phyloP scores from a whole-genome alignment of 2,888 invertebrate genomes.

The Venusia cambrica region DNA sequence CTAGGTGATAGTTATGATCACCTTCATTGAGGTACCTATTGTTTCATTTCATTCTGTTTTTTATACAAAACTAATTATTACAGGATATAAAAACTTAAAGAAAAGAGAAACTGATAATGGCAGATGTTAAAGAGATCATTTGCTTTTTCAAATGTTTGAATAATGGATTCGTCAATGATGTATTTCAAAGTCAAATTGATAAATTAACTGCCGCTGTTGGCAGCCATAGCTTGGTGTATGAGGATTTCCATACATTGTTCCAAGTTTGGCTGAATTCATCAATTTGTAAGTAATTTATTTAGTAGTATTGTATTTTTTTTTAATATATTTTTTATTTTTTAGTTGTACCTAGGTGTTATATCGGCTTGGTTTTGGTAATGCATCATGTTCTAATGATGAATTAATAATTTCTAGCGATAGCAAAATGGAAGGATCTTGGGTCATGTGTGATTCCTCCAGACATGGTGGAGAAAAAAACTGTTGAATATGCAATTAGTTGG shows the following conservation, averaged over 20 bases:
- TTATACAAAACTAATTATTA: no score
- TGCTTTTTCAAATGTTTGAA: slow-evolving; percentile 64
- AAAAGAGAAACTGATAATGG: slow-evolving; percentile 46
- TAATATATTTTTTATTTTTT: no score
- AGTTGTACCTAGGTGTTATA: no score
- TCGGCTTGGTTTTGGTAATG: not conserved
- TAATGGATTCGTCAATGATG: slow-evolving; percentile 69
- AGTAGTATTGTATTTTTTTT: no score
- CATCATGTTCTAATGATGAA: no score
- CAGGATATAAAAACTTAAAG: no score
- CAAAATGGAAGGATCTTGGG: slow-evolving; percentile 67
- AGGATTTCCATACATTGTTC: slow-evolving; percentile 66
- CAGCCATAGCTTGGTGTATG: slow-evolving; percentile 52
- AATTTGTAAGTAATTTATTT: slow-evolving; percentile 69
- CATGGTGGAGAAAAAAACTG: slow-evolving; percentile 51
- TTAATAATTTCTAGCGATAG: slow-evolving; percentile 62
- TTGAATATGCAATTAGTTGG: slow-evolving; percentile 67
- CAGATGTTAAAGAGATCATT: slow-evolving; percentile 66
- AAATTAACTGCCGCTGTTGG: slow-evolving; percentile 59
- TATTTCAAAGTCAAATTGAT: slow-evolving; percentile 63
- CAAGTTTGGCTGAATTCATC: slow-evolving; percentile 73
- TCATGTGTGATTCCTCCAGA: slow-evolving; percentile 62
- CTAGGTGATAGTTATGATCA: no score
- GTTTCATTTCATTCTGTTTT: no score
- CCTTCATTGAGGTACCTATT: no score